Conservation (phyloP, 1,140 invertebrate species). For the Atopsyche davidsoni region DNA sequence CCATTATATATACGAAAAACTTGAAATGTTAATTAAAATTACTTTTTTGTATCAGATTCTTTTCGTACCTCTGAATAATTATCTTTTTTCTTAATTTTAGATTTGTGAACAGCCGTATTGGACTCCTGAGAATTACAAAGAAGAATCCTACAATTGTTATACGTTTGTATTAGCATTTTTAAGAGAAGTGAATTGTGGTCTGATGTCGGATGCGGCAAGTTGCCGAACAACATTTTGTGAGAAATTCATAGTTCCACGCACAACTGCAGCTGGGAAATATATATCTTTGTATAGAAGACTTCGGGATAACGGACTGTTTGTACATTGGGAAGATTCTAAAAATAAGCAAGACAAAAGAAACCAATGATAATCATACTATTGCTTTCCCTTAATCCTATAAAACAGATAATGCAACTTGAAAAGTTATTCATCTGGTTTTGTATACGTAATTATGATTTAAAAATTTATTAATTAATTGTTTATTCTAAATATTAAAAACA, state of each 20-base stretch:
- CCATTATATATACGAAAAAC: background rate
- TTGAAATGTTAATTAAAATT: too few relatives aligned
- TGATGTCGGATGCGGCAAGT: constrained; percentile 55
- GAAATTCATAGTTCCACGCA: constrained; percentile 67
- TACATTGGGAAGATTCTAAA: constrained; percentile 37
- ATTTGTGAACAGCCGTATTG: constrained; percentile 58
- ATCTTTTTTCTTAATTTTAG: constrained; percentile 36
- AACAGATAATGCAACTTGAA: too few relatives aligned
- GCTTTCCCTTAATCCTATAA: too few relatives aligned
- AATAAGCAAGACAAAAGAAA: constrained; percentile 15
- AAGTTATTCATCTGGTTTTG: too few relatives aligned
- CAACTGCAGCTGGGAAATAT: constrained; percentile 71
- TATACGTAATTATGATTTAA: too few relatives aligned
- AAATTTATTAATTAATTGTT: too few relatives aligned
- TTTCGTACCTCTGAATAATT: too few relatives aligned
- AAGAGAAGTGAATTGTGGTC: constrained; percentile 55
- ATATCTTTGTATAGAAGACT: constrained; percentile 70
- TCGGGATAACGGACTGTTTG: constrained; percentile 44
- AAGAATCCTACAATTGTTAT: constrained; percentile 71
- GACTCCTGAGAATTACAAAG: constrained; percentile 61
- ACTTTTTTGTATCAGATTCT: too few relatives aligned
- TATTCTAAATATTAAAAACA: too few relatives aligned
- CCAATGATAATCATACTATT: too few relatives aligned
- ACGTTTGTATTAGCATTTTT: constrained; percentile 73
- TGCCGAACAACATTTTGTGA: constrained; percentile 66